Percentiles rank a stretch among this genome's conserved stretches.
phyloP scores from a whole-genome alignment of 2,797 vertebrate genomes.

The Mormyrus proboscirostris region DNA sequence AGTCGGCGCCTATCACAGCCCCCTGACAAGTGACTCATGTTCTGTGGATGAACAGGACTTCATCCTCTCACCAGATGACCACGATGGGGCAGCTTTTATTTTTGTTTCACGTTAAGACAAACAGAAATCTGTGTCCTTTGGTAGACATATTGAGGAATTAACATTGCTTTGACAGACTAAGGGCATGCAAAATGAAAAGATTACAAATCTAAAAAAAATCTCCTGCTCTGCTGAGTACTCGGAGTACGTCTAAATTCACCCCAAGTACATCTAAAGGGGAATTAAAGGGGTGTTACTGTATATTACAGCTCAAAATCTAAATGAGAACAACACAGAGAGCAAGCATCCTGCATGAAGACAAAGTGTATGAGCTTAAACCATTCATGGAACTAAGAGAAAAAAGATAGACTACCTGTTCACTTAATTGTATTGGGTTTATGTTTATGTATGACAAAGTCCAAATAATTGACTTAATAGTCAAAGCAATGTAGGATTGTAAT shows the following conservation, averaged over 20 bases:
- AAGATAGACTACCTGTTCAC: neutral
- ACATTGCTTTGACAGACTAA: constrained; percentile 32
- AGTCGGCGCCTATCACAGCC: constrained; percentile 55
- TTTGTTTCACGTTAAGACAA: constrained; percentile 37
- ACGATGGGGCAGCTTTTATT: constrained; percentile 41
- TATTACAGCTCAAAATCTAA: neutral
- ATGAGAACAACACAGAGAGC: neutral
- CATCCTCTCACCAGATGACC: constrained; percentile 39
- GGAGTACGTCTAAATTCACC: neutral
- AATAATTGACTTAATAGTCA: neutral
- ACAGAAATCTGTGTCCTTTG: constrained; percentile 42
- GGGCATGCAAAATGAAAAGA: neutral
- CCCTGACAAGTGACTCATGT: constrained; percentile 50
- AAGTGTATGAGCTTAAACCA: too few species aligned
- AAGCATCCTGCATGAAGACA: neutral
- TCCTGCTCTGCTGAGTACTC: neutral
- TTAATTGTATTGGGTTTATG: neutral
- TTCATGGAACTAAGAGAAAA: neutral
- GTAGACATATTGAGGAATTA: constrained; percentile 26
- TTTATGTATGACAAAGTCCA: neutral
- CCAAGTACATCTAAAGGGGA: neutral
- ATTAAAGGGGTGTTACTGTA: neutral
- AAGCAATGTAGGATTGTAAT: neutral
- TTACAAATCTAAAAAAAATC: neutral
- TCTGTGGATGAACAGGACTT: constrained; percentile 50